These are phyloP conservation scores for Micronycteris hirsuta DNA, from an alignment of 2,113 vertebrate genomes.

Conservation along the genomic window DNA sequence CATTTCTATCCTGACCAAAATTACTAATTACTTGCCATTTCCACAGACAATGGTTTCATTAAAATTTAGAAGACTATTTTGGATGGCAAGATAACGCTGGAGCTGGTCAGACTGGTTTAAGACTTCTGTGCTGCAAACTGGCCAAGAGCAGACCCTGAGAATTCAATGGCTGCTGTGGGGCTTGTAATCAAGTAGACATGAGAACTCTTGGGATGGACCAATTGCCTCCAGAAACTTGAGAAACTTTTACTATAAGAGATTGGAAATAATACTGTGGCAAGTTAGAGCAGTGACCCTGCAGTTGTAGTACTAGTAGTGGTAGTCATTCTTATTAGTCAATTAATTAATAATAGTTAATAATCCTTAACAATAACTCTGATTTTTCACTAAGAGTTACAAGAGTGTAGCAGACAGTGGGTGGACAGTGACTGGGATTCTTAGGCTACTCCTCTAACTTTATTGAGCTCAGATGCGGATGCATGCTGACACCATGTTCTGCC, in stretches of 20 bases:
- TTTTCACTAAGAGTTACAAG: not conserved
- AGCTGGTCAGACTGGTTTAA: not conserved
- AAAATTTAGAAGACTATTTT: not conserved
- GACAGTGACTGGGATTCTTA: not conserved
- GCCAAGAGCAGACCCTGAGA: not conserved
- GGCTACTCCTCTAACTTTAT: not conserved
- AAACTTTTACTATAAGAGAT: not conserved
- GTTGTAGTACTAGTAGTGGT: not conserved
- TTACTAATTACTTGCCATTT: not conserved
- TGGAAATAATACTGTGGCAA: not conserved
- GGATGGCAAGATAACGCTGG: not conserved
- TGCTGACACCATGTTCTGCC: not conserved
- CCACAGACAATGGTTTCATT: not conserved
- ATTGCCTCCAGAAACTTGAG: not conserved
- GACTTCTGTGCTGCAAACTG: not conserved
- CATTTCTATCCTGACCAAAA: not conserved
- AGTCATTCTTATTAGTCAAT: not conserved
- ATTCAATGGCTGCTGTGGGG: not conserved
- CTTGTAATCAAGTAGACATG: not conserved
- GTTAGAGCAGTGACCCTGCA: not conserved
- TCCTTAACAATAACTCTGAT: not conserved
- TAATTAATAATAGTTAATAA: not conserved
- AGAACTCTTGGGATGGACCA: not conserved
- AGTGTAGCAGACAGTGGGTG: not conserved
- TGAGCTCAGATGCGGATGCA: not conserved